Percentiles rank a stretch among this genome's conserved stretches.
Conservation (phyloP, 1,140 invertebrate genomes). For the Drosophila elegans region DNA sequence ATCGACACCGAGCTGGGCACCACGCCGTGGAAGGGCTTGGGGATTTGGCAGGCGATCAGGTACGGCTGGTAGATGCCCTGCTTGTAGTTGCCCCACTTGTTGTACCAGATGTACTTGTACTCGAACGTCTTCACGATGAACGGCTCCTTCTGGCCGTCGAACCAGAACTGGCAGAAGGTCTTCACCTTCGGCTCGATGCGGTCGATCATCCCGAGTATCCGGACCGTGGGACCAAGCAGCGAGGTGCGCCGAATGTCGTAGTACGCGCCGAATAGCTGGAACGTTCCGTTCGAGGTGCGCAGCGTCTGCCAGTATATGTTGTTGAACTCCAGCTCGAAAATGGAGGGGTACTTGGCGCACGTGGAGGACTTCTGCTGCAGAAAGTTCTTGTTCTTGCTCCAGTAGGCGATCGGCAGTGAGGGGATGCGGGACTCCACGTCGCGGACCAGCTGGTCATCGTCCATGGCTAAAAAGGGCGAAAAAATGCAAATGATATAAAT, state of each 20-base stretch:
- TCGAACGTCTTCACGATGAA: conserved; percentile 92
- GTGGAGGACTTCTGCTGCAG: conserved; percentile 89
- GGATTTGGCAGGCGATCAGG: conserved; percentile 94
- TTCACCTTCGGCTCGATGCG: conserved; percentile 93
- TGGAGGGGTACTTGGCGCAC: conserved; percentile 92
- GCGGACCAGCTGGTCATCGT: conserved; percentile 91
- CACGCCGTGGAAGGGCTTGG: conserved; percentile 89
- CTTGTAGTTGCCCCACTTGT: conserved; percentile 97
- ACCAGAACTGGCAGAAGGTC: conserved; percentile 96
- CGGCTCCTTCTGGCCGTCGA: conserved; percentile 92
- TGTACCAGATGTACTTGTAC: conserved; percentile 97
- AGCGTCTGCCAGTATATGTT: conserved; percentile 96
- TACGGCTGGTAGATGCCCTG: conserved; percentile 96
- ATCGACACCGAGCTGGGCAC: conserved; percentile 94
- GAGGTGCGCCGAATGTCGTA: conserved; percentile 92
- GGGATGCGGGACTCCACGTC: conserved; percentile 91
- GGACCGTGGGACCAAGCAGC: conserved; percentile 91
- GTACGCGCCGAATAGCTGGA: conserved; percentile 95
- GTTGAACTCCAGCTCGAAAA: conserved; percentile 95
- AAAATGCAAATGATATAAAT: too few species aligned
- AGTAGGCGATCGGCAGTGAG: conserved; percentile 93
- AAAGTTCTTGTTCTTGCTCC: conserved; percentile 91
- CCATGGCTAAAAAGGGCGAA: conserved; percentile 64
- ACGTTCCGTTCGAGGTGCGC: conserved; percentile 92
- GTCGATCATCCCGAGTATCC: conserved; percentile 96